phyloP scores from a whole-genome alignment of 2,113 vertebrate species.

The Furnarius figulus region DNA sequence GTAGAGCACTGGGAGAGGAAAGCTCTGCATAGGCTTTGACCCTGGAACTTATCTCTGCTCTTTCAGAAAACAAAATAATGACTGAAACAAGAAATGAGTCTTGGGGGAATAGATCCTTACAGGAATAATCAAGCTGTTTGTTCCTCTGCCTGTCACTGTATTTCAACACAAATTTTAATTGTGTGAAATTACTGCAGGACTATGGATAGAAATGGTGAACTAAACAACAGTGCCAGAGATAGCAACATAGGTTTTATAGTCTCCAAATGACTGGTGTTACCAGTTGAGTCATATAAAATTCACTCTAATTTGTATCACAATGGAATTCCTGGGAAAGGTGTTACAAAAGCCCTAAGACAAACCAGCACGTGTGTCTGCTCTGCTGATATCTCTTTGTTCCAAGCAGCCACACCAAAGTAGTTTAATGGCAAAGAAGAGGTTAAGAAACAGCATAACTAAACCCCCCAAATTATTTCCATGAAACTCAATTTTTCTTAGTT shows the following conservation, averaged over 20 bases:
- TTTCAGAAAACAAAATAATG: background rate
- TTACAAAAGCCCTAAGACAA: background rate
- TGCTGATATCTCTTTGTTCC: background rate
- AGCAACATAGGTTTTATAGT: background rate
- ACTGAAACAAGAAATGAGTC: background rate
- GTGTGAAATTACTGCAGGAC: background rate
- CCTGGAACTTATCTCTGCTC: background rate
- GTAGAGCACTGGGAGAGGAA: background rate
- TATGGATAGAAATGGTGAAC: background rate
- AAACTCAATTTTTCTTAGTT: conserved; percentile 27
- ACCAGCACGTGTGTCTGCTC: background rate
- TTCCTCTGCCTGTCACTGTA: background rate
- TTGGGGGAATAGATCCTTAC: background rate
- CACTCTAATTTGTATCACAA: background rate
- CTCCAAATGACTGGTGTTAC: background rate
- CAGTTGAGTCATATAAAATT: background rate
- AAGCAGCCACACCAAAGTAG: background rate
- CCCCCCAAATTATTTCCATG: background rate
- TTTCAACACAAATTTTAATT: background rate
- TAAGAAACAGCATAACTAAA: background rate
- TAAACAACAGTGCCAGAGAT: background rate
- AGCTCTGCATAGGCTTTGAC: background rate
- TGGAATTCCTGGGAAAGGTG: background rate
- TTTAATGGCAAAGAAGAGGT: conserved; percentile 2
- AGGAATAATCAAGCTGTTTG: background rate